Conservation (phyloP, 2,888 invertebrate species). For the Calliphora vomitoria region DNA sequence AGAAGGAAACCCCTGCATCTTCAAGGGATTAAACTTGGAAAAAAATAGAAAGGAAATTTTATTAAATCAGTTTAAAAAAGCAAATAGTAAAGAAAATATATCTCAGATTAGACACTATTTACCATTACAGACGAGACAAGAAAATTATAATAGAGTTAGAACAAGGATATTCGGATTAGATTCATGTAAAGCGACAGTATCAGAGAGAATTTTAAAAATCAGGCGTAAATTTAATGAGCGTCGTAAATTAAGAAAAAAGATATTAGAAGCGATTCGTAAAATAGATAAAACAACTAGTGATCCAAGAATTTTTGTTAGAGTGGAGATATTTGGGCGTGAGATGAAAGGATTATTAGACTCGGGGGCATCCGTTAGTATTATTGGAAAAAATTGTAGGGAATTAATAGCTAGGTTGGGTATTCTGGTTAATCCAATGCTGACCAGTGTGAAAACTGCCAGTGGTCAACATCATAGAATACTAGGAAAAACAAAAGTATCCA, state of each 20-base stretch:
- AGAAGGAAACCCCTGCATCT: neutral
- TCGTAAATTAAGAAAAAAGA: neutral
- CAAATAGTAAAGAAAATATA: neutral
- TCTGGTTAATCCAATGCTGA: neutral
- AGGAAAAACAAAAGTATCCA: constrained; percentile 36
- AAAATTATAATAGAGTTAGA: neutral
- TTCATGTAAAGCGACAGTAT: neutral
- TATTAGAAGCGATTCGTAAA: neutral
- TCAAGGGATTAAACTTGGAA: neutral
- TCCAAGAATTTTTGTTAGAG: neutral
- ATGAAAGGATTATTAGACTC: constrained; percentile 33
- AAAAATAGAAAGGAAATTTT: neutral
- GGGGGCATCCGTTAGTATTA: constrained; percentile 22
- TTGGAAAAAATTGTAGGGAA: constrained; percentile 45
- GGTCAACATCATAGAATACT: constrained; percentile 24
- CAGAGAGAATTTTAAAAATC: neutral
- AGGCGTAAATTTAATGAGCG: neutral
- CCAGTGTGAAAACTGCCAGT: constrained; percentile 37
- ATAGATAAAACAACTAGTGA: neutral
- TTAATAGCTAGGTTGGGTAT: neutral
- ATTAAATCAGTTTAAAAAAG: neutral
- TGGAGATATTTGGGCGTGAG: neutral
- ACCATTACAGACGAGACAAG: neutral
- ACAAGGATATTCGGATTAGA: neutral
- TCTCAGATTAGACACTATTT: neutral